A percentile compares a stretch with the other conserved stretches of the same genome.
Evolutionary conservation across 2,113 vertebrate species (phyloP).

Genomic region (Regulus satrapa): DNA sequence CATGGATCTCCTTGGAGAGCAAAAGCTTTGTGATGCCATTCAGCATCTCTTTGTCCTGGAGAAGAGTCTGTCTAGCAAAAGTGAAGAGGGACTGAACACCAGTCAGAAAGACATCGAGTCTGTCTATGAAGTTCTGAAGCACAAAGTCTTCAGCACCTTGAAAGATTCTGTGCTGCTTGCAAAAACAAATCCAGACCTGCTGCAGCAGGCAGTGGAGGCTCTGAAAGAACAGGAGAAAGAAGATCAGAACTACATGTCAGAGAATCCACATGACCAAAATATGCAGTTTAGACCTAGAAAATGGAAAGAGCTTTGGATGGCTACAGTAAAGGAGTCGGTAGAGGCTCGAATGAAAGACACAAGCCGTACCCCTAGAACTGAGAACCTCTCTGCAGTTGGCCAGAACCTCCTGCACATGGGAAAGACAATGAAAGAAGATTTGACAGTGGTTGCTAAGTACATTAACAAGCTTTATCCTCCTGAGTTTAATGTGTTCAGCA

Average conservation of each 20-base stretch:
- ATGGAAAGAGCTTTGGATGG: slow-evolving; percentile 75
- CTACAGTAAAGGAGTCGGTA: slow-evolving; percentile 60
- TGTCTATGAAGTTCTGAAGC: slow-evolving; percentile 64
- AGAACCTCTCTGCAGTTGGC: slow-evolving; percentile 67
- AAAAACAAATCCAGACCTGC: background rate
- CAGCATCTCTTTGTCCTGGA: slow-evolving; percentile 74
- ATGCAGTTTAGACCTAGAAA: slow-evolving; percentile 67
- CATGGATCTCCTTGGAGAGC: slow-evolving; percentile 43
- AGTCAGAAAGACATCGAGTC: slow-evolving; percentile 67
- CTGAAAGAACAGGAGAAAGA: slow-evolving; percentile 79
- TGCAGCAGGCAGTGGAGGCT: slow-evolving; percentile 77
- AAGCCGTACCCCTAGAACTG: background rate
- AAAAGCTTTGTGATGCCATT: slow-evolving; percentile 39
- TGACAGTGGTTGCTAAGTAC: slow-evolving; percentile 71
- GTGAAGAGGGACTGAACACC: background rate
- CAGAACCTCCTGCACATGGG: slow-evolving; percentile 77
- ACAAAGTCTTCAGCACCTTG: slow-evolving; percentile 60
- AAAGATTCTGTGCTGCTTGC: slow-evolving; percentile 64
- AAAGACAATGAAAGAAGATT: slow-evolving; percentile 78
- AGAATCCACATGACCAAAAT: background rate
- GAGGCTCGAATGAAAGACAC: slow-evolving; percentile 63
- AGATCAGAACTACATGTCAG: slow-evolving; percentile 63
- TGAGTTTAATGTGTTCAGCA: slow-evolving; percentile 76
- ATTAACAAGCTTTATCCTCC: slow-evolving; percentile 78
- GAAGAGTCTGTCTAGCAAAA: slow-evolving; percentile 48